Evolutionary conservation across 2,888 invertebrate genomes (phyloP), one percentile per base, ranked within the genome.

Genomic region (Emmelina monodactyla): DNA sequence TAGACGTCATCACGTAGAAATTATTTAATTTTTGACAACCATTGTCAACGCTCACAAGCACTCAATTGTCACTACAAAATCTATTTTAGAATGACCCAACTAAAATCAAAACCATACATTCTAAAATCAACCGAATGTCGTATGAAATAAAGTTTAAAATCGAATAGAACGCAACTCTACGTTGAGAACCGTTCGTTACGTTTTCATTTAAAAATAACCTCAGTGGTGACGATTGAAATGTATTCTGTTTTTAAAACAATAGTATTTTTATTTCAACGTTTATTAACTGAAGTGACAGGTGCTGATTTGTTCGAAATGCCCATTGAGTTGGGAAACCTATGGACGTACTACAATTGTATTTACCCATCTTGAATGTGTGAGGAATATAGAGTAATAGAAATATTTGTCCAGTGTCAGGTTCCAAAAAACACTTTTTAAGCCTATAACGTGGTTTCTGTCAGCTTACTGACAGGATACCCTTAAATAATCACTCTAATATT

Each of bases 271-370:
- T 12, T 3, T 29, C 53, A 53, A 58, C 57, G 51, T 62, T 55
- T 49, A 62, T 60, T 64, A 63, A 62, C 58, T 43, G 50, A 63
- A 65, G 55, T 72, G 72, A 65, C 73, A 70, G 69, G 66, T 66
- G 75, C 58, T 70, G 73, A 75, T 71, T 70, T 68, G 66, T 69
- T 53, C 53, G 52, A 56, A 7, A n/a, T n/a, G n/a, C n/a, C n/a
- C n/a, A n/a, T n/a, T n/a, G n/a, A n/a, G n/a, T n/a, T n/a, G n/a
- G n/a, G n/a, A n/a, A n/a, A n/a, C n/a, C n/a, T n/a, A n/a, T n/a
- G n/a, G n/a, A n/a, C n/a, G n/a, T n/a, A n/a, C n/a, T n/a, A n/a
- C n/a, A n/a, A n/a, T n/a, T n/a, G n/a, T n/a, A n/a, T n/a, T n/a
- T n/a, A n/a, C n/a, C n/a, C n/a, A n/a, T n/a, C n/a, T n/a, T n/a